Base-by-base conservation (phyloP, 2,113 vertebrate species). In the Vulpes lagopus region DNA sequence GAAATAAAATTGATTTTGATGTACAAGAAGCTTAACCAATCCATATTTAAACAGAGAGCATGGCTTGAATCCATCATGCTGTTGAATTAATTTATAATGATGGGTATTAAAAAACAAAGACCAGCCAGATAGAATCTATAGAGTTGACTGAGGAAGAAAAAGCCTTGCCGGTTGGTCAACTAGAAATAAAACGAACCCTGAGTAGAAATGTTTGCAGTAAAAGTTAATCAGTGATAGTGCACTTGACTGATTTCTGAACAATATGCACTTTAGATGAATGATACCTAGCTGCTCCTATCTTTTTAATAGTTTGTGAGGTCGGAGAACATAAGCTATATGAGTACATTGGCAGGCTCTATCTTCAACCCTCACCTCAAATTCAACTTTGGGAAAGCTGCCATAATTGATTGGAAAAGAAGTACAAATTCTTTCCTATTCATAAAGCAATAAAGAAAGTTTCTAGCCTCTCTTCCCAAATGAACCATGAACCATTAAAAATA, bases 121-220 rank as follows among this genome's bases (percentile, higher is more conserved):
- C 1, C 2, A 35, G 30, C 32, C 12, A 89, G 4, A n/a, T 49
- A 87, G 78, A 49, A 64, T 73, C 76, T 87, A 53, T 4, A 59
- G 20, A 84, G 16, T 71, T 86, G 11, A 71, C 53, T 90, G n/a
- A 73, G 65, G 85, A 81, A 86, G 1, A 5, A 91, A 85, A 69
- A 51, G 12, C 5, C 67, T 49, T 78, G 62, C n/a, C 71, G 2
- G 1, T 5, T 57, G 64, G 64, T 30, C 35, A 2, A 74, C 11
- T 25, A 62, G 35, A 95, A 97, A 74, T 32, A 76, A 81, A 96
- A 98, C 87, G 79, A 97, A 27, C 20, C 62, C 64, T 69, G 76
- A 30, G n/a, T 43, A 38, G 89, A 92, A 93, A 38, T 65, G 12
- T 17, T 62, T 55, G 74, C 79, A 82, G 87, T 60, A 88, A 86